A percentile compares a stretch with the other conserved stretches of the same genome.
Evolutionary conservation across 2,797 vertebrate genomes (phyloP).

Genomic region (Scolopax bukidnonensis): DNA sequence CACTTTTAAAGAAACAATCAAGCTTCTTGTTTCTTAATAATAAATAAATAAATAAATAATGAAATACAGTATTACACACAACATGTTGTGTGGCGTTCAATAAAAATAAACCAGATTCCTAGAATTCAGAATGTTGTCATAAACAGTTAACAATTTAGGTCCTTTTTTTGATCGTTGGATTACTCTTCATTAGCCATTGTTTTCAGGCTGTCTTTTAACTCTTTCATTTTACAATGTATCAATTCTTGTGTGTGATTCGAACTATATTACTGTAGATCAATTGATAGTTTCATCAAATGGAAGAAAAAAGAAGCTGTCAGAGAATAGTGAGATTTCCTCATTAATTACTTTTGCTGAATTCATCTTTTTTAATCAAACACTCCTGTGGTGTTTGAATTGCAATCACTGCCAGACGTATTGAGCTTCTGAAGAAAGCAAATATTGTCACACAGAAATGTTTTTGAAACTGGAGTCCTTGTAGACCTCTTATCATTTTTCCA

Average conservation of each 20-base stretch:
- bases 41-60: not conserved
- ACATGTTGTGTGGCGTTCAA: not conserved
- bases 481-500: not conserved
- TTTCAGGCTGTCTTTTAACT: not conserved
- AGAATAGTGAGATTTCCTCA: not conserved
- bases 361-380: not conserved
- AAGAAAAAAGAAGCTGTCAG: not conserved
- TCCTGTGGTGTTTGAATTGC: not conserved
- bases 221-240: not conserved
- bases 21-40: not conserved
- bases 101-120: not conserved
- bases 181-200: not conserved
- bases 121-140: not conserved
- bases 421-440: not conserved
- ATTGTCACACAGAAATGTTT: not conserved
- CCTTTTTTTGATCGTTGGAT: fast-evolving
- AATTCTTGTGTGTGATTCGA: not conserved
- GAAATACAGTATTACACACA: not conserved
- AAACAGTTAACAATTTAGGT: not conserved
- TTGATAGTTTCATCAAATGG: not conserved
- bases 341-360: not conserved
- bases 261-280: not conserved
- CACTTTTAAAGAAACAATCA: not conserved
- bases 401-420: not conserved
- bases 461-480: not conserved